phyloP scores from a whole-genome alignment of 2,797 vertebrate genomes.

The Coregonus suidteri region DNA sequence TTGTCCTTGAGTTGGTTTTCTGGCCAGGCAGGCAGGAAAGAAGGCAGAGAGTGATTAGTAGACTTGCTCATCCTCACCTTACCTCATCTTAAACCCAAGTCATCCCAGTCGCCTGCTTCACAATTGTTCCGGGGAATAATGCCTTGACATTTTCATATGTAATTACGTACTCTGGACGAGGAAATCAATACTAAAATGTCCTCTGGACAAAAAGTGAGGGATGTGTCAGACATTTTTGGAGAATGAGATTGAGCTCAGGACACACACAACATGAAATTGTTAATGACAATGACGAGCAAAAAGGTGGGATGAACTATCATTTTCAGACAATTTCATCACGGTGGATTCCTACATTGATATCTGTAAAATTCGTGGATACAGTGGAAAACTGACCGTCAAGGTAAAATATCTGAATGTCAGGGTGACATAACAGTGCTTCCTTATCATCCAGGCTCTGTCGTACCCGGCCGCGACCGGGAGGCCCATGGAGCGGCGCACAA shows the following conservation, averaged over 20 bases:
- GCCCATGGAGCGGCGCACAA: too few species aligned
- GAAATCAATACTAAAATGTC: slow-evolving; percentile 1
- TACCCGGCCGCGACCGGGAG: too few species aligned
- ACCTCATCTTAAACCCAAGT: not conserved
- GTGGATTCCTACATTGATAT: not conserved
- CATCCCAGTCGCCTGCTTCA: not conserved
- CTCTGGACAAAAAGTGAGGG: not conserved
- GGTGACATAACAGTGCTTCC: not conserved
- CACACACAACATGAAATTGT: not conserved
- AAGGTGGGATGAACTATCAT: not conserved
- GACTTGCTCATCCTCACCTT: not conserved
- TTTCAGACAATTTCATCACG: not conserved
- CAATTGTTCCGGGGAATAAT: not conserved
- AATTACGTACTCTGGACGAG: not conserved
- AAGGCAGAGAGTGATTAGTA: not conserved
- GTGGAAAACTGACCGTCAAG: not conserved
- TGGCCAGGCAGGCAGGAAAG: not conserved
- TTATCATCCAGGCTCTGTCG: not conserved
- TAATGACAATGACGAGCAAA: not conserved
- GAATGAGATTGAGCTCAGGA: not conserved
- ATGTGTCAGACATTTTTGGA: too few species aligned
- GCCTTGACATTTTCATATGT: not conserved
- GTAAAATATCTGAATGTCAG: not conserved
- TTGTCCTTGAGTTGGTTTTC: too few species aligned
- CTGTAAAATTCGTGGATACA: not conserved